phyloP scores from a whole-genome alignment of 2,888 invertebrate genomes.

The Drosophila robusta region DNA sequence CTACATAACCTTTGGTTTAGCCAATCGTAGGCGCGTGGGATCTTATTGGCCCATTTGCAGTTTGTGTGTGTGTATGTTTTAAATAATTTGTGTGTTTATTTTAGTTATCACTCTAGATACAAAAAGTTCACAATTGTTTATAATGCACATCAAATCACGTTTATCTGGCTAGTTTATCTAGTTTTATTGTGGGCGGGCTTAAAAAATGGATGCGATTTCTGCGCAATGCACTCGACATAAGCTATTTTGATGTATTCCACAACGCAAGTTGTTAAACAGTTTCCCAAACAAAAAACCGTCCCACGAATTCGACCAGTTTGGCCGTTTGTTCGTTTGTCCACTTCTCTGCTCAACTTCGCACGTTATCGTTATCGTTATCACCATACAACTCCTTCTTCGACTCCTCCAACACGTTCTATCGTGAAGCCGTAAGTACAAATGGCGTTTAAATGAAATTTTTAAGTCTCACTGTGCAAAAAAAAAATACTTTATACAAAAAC shows the following conservation, averaged over 20 bases:
- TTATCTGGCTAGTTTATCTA: slow-evolving; percentile 8
- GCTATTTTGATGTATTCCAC: slow-evolving; percentile 22
- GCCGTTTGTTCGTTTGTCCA: slow-evolving; percentile 50
- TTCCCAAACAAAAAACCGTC: slow-evolving; percentile 17
- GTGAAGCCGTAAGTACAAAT: slow-evolving; percentile 85
- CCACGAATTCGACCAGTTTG: slow-evolving; percentile 44
- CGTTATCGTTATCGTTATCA: slow-evolving; percentile 60
- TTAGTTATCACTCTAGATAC: slow-evolving; percentile 11
- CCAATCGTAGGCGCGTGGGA: slow-evolving; percentile 8
- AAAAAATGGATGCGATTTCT: slow-evolving; percentile 17
- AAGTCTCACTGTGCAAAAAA: slow-evolving; percentile 67
- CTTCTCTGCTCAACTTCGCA: slow-evolving; percentile 57
- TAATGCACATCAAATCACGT: slow-evolving; percentile 10
- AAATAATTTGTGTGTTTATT: slow-evolving; percentile 9
- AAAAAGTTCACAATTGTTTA: slow-evolving; percentile 10
- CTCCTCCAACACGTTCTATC: slow-evolving; percentile 69
- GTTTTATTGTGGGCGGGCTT: slow-evolving; percentile 17
- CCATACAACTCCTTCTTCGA: slow-evolving; percentile 66
- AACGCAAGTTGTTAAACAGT: slow-evolving; percentile 55
- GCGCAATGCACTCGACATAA: not conserved
- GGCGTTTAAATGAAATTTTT: slow-evolving; percentile 85
- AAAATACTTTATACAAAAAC: slow-evolving; percentile 22
- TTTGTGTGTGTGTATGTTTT: not conserved
- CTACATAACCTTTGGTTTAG: not conserved
- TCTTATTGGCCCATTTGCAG: not conserved